Percentiles rank a stretch among this genome's conserved stretches.
These are phyloP conservation scores for Montipora efflorescens DNA, from an alignment of 64 coral and sea anemone genomes.

Conservation along the genomic window DNA sequence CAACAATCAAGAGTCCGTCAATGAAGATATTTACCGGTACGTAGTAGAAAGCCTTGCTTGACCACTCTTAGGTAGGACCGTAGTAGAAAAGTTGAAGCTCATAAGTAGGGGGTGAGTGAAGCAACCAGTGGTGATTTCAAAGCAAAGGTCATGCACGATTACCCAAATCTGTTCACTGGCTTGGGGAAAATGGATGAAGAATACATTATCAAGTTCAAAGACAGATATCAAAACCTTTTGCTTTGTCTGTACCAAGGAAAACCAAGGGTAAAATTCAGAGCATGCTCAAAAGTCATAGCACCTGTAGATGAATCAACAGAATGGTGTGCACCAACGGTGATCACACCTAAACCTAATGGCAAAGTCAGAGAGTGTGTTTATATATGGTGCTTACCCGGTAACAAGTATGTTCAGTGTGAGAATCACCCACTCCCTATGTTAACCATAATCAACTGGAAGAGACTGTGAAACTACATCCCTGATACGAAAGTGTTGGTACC, in stretches of 20 bases:
- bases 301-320: neutral
- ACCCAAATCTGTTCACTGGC: neutral
- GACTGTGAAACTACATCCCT: too few relatives aligned
- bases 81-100: neutral
- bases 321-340: neutral
- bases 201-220: neutral
- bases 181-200: neutral
- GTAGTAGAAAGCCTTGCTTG: neutral
- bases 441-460: neutral
- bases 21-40: neutral
- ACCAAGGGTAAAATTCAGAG: neutral
- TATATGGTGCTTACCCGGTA: neutral
- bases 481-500: too few relatives aligned
- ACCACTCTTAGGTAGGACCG: neutral
- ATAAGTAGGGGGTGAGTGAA: neutral
- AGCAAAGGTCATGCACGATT: neutral
- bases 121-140: neutral
- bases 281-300: neutral
- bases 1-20: neutral
- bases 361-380: neutral
- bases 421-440: constrained; percentile 1
- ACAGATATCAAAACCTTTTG: neutral
- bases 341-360: neutral
- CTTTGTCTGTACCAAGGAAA: neutral
- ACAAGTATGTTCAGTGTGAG: neutral